Conservation (phyloP, 1,140 invertebrate species). For the Brachionus koreanus region DNA sequence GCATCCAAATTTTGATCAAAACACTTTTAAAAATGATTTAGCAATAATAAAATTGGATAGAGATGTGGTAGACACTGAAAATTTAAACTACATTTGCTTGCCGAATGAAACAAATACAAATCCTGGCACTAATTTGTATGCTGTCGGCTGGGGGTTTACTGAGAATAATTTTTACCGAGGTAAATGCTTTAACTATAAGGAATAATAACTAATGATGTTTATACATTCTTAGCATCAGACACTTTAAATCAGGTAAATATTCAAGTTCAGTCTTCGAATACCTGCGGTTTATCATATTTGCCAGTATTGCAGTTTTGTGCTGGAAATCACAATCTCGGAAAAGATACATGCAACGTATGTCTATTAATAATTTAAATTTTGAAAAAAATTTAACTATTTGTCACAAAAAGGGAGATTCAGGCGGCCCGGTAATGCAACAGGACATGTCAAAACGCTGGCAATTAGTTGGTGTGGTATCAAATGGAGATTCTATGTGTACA, state of each 20-base stretch:
- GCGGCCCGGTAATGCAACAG: conserved; percentile 39
- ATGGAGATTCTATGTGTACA: conserved; percentile 39
- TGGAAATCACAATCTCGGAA: conserved; percentile 4
- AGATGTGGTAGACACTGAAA: background rate
- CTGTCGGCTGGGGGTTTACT: conserved; percentile 41
- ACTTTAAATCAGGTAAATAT: conserved; percentile 30
- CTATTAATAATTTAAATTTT: background rate
- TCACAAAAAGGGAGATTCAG: conserved; percentile 31
- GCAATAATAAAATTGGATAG: conserved; percentile 20
- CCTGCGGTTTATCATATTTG: conserved; percentile 22
- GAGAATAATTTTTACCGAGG: conserved; percentile 38
- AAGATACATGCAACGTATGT: conserved; percentile 41
- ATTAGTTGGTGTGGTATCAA: conserved; percentile 38
- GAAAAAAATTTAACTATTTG: background rate
- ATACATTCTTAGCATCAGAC: conserved; percentile 23
- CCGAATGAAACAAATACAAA: conserved; percentile 17
- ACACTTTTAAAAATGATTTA: conserved; percentile 36
- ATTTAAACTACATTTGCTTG: conserved; percentile 5
- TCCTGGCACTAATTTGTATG: conserved; percentile 7
- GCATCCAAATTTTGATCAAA: conserved; percentile 43
- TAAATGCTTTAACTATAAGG: background rate
- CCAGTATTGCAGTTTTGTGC: conserved; percentile 42
- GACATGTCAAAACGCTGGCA: conserved; percentile 7
- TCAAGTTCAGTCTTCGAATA: background rate
- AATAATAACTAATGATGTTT: background rate